These are phyloP conservation scores for Creontiades dilutus DNA, from an alignment of 2,888 invertebrate species.

Conservation along the genomic window DNA sequence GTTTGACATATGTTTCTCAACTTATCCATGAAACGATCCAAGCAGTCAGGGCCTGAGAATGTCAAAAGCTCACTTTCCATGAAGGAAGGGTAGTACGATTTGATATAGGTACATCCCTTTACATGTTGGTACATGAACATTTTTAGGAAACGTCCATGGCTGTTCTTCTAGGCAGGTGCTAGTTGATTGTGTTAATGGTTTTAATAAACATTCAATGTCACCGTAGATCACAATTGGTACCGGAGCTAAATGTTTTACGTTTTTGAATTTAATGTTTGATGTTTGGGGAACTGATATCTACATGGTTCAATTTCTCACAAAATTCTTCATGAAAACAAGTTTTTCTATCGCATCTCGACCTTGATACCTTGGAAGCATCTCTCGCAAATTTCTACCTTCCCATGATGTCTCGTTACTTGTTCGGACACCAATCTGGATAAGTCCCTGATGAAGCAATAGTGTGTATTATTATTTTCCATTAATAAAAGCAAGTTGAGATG, in stretches of 20 bases:
- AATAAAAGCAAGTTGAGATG: not conserved
- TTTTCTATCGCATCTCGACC: not conserved
- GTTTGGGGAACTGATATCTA: not conserved
- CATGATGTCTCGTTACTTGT: not conserved
- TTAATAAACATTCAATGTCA: slow-evolving; percentile 26
- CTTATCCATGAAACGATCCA: not conserved
- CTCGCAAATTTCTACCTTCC: not conserved
- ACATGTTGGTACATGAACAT: slow-evolving; percentile 40
- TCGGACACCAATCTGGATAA: not conserved
- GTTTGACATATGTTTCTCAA: not conserved
- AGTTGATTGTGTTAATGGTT: not conserved
- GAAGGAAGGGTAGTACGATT: slow-evolving; percentile 15
- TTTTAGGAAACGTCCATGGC: not conserved
- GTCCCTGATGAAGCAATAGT: not conserved
- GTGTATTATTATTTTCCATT: not conserved
- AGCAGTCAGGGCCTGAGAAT: not conserved
- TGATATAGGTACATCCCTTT: not conserved
- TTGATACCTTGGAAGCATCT: slow-evolving; percentile 15
- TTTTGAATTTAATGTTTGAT: not conserved
- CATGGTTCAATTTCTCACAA: slow-evolving; percentile 1
- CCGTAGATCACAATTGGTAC: slow-evolving; percentile 25
- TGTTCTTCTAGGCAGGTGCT: not conserved
- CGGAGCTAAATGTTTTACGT: not conserved
- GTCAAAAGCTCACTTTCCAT: not conserved
- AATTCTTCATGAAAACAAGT: slow-evolving; percentile 2